Evolutionary conservation across 2,888 invertebrate species (phyloP).

Genomic region (Noctua janthina): DNA sequence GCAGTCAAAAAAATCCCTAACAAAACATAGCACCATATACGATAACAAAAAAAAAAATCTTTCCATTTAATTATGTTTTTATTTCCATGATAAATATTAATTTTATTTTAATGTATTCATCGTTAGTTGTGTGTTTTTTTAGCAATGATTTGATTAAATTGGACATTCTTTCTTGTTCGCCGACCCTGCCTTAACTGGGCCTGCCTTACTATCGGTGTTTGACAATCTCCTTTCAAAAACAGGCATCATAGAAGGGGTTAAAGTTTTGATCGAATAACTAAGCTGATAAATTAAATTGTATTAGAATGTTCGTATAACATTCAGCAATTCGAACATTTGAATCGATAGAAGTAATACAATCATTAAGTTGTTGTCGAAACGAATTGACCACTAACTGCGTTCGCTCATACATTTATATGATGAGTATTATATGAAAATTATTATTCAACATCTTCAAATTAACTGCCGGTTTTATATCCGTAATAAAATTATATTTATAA

Average conservation of each 20-base stretch:
- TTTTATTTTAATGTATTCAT: not conserved
- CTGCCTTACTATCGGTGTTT: not conserved
- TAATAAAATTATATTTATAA: conserved; percentile 19
- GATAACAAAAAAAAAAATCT: no score
- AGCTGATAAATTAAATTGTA: not conserved
- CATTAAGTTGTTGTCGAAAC: not conserved
- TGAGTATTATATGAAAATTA: conserved; percentile 7
- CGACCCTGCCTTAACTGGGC: not conserved
- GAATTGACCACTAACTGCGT: not conserved
- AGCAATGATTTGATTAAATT: not conserved
- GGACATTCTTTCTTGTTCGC: not conserved
- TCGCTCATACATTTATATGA: not conserved
- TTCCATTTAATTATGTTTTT: not conserved
- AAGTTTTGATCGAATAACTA: not conserved
- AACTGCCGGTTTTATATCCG: conserved; percentile 20
- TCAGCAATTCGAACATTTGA: not conserved
- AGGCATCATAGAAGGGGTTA: not conserved
- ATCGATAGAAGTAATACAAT: not conserved
- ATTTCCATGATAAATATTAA: not conserved
- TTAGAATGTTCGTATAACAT: not conserved
- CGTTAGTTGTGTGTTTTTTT: not conserved
- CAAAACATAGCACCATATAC: no score
- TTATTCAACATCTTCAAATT: conserved; percentile 5
- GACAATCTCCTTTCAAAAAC: not conserved
- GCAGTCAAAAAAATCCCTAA: no score